Conservation (phyloP, 2,888 invertebrate genomes). For the Metallyticus violacea region DNA sequence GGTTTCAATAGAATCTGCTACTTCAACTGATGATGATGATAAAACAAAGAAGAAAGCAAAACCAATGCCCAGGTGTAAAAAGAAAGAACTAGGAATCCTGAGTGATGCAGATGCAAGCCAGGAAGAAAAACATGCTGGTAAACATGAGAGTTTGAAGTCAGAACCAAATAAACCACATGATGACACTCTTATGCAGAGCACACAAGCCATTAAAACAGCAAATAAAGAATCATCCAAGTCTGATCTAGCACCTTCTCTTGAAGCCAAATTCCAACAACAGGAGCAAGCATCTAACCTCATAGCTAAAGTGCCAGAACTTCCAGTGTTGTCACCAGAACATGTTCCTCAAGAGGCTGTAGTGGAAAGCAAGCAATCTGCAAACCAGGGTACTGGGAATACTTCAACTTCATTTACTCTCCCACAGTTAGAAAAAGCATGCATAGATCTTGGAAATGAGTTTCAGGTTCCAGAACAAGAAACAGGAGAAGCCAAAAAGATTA, state of each 20-base stretch:
- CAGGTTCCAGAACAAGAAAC: constrained; percentile 26
- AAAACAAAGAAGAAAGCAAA: constrained; percentile 45
- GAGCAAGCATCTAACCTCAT: not conserved
- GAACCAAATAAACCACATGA: not conserved
- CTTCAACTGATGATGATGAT: constrained; percentile 28
- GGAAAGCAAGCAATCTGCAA: not conserved
- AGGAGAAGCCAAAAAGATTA: constrained; percentile 37
- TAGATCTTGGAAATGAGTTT: constrained; percentile 26
- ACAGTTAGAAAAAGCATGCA: constrained; percentile 11
- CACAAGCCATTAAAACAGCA: not conserved
- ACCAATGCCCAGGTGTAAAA: constrained; percentile 50
- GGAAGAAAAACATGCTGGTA: not conserved
- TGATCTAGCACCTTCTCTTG: not conserved
- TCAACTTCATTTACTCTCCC: constrained; percentile 10
- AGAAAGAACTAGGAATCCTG: constrained; percentile 35
- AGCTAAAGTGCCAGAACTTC: not conserved
- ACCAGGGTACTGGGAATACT: not conserved
- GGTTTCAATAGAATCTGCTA: constrained; percentile 3
- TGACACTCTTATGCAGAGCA: not conserved
- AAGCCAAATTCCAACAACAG: not conserved
- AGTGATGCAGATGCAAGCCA: constrained; percentile 28
- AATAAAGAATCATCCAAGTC: not conserved
- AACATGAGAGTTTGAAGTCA: not conserved
- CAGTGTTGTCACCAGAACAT: not conserved
- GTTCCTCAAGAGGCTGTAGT: not conserved